Base-by-base conservation (phyloP, 2,113 vertebrate genomes). In the Plectropomus leopardus region DNA sequence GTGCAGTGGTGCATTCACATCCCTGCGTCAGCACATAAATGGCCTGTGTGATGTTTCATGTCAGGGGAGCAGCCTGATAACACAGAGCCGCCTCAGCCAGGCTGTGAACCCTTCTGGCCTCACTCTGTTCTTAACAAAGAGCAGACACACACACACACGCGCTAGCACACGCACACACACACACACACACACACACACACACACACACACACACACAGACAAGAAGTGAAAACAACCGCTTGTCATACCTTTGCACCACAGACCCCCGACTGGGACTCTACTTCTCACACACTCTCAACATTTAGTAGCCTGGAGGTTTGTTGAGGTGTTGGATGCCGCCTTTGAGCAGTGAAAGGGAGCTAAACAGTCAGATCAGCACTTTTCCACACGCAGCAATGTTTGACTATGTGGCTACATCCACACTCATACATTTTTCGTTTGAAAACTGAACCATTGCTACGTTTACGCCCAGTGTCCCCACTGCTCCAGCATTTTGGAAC, bases 41-140 rank as follows among this genome's bases (percentile, higher is more conserved):
- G 76, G 74, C 61, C 78, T 78, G 78, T 85, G 89, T 87, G 88
- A 87, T 88, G 91, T 88, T 90, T 89, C 81, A 75, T 85, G 85
- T 90, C 89, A 78, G 87, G 86, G 87, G 82, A 89, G 84, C 80
- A 78, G 78, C 51, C 87, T 85, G 87, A 89, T 89, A 85, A 88
- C 80, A 63, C n/a, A 14, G 76, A 89, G 87, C 86, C 48, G 21
- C 84, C 86, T 81, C 85, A 50, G 55, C 76, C 50, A 78, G 78
- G 65, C 76, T 54, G 51, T 14, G 44, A 85, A 76, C 75, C 86
- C 84, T 70, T 74, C 84, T 51, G 71, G 82, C 87, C 53, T 32
- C 14, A 7, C 47, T 60, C 68, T 74, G 59, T 30, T 70, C 74
- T 76, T 53, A 73, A 78, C 84, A 89, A 82, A 80, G 50, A 71